Conservation (phyloP, 1,140 invertebrate species). For the Drosophila nasuta region DNA sequence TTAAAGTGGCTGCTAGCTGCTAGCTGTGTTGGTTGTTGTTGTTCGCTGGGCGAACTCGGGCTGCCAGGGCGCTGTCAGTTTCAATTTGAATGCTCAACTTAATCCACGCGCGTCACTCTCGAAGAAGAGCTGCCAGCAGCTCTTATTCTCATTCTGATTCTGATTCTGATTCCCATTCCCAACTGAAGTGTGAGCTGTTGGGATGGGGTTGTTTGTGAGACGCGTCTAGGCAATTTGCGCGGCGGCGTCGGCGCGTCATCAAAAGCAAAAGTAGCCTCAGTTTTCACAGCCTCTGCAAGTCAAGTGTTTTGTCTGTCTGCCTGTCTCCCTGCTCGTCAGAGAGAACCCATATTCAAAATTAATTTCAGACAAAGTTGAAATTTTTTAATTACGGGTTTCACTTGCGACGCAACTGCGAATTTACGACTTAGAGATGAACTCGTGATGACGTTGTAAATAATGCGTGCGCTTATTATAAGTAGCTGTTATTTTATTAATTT, state of each 20-base stretch:
- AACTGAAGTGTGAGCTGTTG: constrained; percentile 17
- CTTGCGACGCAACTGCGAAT: constrained; percentile 34
- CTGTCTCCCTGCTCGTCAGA: constrained; percentile 13
- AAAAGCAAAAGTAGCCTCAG: constrained; percentile 63
- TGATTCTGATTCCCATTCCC: not conserved
- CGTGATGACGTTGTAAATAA: constrained; percentile 5
- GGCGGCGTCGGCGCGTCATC: constrained; percentile 68
- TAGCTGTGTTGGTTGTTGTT: not conserved
- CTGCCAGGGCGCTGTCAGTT: constrained; percentile 62
- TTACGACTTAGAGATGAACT: constrained; percentile 37
- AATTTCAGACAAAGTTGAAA: constrained; percentile 78
- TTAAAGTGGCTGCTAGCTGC: constrained; percentile 6
- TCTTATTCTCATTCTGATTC: constrained; percentile 15
- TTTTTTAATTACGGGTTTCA: constrained; percentile 81
- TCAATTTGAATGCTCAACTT: constrained; percentile 84
- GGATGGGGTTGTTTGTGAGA: constrained; percentile 3
- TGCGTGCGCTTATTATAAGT: not conserved
- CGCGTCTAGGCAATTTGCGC: constrained; percentile 72
- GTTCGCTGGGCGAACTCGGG: not conserved
- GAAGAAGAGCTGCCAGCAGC: constrained; percentile 40
- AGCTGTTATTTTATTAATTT: no score
- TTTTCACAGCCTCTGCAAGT: constrained; percentile 47
- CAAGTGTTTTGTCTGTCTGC: constrained; percentile 56
- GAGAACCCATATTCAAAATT: constrained; percentile 71
- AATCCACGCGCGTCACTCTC: constrained; percentile 77